Evolutionary conservation across 2,888 invertebrate genomes (phyloP), one percentile per base, ranked within the genome.

Genomic region (Schizotus pectinicornis): DNA sequence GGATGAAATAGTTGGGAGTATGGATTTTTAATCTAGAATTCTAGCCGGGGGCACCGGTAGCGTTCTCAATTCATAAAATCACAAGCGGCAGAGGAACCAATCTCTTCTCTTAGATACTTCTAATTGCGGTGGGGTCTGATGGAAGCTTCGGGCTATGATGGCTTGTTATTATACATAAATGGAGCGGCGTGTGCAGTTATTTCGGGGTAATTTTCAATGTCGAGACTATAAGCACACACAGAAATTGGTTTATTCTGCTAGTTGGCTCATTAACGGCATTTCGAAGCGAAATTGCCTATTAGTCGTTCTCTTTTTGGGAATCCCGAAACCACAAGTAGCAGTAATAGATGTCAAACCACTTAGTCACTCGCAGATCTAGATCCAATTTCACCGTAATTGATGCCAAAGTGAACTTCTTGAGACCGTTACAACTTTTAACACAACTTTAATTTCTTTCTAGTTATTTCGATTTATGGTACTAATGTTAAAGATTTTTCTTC

Each of bases 111-210:
- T 49, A 59, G 59, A 59, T 48, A 53, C 49, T 47, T 55, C 59
- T 59, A 59, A 59, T 59, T 59, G 59, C 54, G 54, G 59, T 34
- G 59, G 39, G 49, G 59, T 35, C 59, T 55, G 53, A 50, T 54
- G 52, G 52, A 31, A 55, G 33, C 59, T 43, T 38, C 43, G 22
- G 59, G 59, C 59, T 49, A 59, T 50, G 48, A 54, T 59, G 49
- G 34, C 59, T 59, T 59, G 53, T 59, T 59, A 55, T 55, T 55
- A 59, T 59, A 53, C 58, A 41, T 53, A 59, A 59, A 59, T 59
- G 45, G 59, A 54, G 37, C 42, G 42, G 45, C 55, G 57, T 53
- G 58, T 58, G 53, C 54, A 58, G 58, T 58, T 53, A 58, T 58
- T 58, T 48, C 52, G 12, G 53, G 32, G 34, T 49, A 59, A 59